Base-by-base conservation (phyloP, 2,797 vertebrate species). In the Phrynocephalus vlangalii region DNA sequence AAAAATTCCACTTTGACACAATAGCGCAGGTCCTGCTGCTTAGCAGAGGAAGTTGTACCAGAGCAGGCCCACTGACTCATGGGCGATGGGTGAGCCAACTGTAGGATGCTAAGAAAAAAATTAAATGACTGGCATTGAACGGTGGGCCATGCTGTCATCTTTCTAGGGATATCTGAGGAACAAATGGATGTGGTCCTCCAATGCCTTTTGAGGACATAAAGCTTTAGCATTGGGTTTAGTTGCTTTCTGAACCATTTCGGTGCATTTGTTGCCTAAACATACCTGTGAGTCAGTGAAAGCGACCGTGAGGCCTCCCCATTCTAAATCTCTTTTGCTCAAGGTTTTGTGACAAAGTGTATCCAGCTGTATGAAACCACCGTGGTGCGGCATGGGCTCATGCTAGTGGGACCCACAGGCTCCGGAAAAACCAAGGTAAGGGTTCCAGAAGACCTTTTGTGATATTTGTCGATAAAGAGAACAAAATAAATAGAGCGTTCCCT, bases 351-450 rank as follows among this genome's bases (percentile, higher is more conserved):
- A 88, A 99, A 99, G 93, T 98, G 98, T 85, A 98, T 99, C 94
- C 98, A 99, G 91, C 97, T 99, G 8, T 99, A 98, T 3, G 98
- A 99, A 96, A 99, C 98, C 88, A 98, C 97, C 0, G 97, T 99
- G 92, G 98, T 99, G 87, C 97, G 97, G 87, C 98, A 98, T 0
- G 98, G 98, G 67, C 94, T 99, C 87, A 99, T 99, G 98, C 95
- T 99, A 79, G 98, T 99, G 5, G 98, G 98, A 85, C 98, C 98
- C 24, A 93, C 98, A 5, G 98, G 98, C 90, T 99, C 98, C 8
- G 98, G 98, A 52, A 99, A 99, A 96, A 98, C 98, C 38, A 98
- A 97, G 87, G 98, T 99, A 94, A 94, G 95, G 66, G 30, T 11
- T 84, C 7, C 10, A 9, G 50, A 88, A 78, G 15, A 70, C 2